These are phyloP conservation scores for Prunella himalayana DNA, from an alignment of 2,113 vertebrate species.

Conservation along the genomic window DNA sequence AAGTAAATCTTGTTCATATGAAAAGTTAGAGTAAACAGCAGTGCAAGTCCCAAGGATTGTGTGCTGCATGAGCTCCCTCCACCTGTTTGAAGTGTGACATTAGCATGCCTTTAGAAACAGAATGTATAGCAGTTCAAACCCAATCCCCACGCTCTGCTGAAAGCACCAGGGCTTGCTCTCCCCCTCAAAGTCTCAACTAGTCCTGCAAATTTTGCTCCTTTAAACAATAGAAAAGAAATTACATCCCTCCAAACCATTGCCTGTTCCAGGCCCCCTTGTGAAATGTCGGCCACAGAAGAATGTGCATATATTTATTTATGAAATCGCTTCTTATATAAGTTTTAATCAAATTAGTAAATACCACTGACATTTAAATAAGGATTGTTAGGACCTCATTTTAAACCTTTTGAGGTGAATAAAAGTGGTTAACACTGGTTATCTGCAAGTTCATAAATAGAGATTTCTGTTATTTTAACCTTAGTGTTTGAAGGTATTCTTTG, in stretches of 20 bases:
- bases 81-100: background rate
- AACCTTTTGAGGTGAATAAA: background rate
- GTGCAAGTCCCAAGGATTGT: background rate
- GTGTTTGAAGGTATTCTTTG: background rate
- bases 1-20: background rate
- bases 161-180: accelerated
- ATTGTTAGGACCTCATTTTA: background rate
- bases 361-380: background rate
- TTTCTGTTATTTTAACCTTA: background rate
- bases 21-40: background rate
- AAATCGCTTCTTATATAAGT: background rate
- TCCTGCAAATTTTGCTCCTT: background rate
- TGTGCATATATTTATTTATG: background rate
- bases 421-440: background rate
- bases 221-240: background rate
- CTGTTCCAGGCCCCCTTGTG: background rate
- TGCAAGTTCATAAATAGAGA: background rate
- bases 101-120: background rate
- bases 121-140: background rate
- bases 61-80: background rate
- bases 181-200: background rate
- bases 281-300: background rate
- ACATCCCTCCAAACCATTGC: background rate
- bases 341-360: background rate
- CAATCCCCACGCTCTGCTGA: background rate